A percentile compares a stretch with the other conserved stretches of the same genome.
These are phyloP conservation scores for Calycopis cecrops DNA, from an alignment of 1,140 invertebrate genomes.

Conservation along the genomic window DNA sequence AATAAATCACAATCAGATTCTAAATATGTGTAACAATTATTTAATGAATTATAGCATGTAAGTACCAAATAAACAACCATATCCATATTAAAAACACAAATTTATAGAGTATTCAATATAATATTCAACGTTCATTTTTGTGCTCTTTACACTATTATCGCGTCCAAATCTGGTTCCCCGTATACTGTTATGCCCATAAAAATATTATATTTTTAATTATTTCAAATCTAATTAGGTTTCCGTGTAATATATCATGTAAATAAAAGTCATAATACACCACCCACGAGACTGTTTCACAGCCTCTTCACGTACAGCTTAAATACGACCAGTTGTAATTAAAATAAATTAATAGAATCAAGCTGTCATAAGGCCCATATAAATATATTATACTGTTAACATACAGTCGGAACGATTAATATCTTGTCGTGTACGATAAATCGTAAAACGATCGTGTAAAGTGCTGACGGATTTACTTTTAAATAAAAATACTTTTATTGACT, in stretches of 20 bases:
- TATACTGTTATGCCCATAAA: conserved; percentile 9
- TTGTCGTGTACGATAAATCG: too few species aligned
- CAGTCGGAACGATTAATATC: background rate
- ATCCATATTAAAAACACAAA: too few species aligned
- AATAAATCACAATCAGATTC: too few species aligned
- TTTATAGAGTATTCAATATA: too few species aligned
- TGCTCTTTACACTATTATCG: too few species aligned
- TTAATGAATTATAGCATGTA: too few species aligned
- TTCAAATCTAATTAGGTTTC: conserved; percentile 5
- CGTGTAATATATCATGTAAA: conserved; percentile 6
- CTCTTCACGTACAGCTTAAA: conserved; percentile 10
- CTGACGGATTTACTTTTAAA: too few species aligned
- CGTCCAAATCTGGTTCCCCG: background rate
- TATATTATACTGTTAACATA: background rate
- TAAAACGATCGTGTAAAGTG: too few species aligned
- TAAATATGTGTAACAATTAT: too few species aligned
- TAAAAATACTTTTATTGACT: too few species aligned
- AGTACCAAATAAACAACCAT: too few species aligned
- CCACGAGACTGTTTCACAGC: conserved; percentile 7
- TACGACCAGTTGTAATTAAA: conserved; percentile 8
- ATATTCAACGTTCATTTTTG: too few species aligned
- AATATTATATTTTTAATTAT: conserved; percentile 6
- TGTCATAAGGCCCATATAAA: background rate
- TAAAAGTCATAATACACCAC: conserved; percentile 6
- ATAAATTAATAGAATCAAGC: conserved; percentile 8